Evolutionary conservation across 2,888 invertebrate species (phyloP), one percentile per base, ranked within the genome.

Genomic region (Drosophila kambysellisi): DNA sequence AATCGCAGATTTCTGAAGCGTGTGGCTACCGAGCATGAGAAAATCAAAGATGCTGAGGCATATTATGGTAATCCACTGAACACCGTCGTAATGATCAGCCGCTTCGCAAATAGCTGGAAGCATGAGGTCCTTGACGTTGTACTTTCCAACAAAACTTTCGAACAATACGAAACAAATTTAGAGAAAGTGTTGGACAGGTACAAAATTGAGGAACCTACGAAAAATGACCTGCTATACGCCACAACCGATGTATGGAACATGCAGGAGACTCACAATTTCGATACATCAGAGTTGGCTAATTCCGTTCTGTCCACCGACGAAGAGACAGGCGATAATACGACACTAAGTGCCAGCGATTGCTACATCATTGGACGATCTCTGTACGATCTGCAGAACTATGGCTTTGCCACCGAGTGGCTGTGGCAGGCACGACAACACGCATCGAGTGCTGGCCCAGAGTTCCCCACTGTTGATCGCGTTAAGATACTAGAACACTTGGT

Each of bases 201-300:
- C 0, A 25, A 63, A 0, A 17, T 81, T 0, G 35, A 58, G 7
- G 17, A 35, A 1, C 86, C 89, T n/a, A 73, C 63, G 0, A 95
- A 96, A 57, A 98, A 98, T 91, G 99, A 99, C 93, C 93, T 99
- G 70, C 95, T 96, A 74, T 98, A 98, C 0, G 98, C 98, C 11
- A 98, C 98, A 4, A 96, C 96, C 35, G 99, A 98, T 2, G 94
- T 99, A 53, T 96, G 97, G 69, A 94, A 99, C 48, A 94, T 99
- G 6, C 99, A 99, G 93, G 96, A 97, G 82, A 98, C 98, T 0
- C 98, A 98, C 92, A 95, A 96, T 68, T 94, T 98, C 46, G 95
- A 97, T 65, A 96, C 98, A 0, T 94, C 95, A 0, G 96, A 97
- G 32, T 94, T 99, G 79, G 97, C 97, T 6, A 94, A 95, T 56